phyloP scores from a whole-genome alignment of 2,888 invertebrate species.

The Hirtodrosophila cameraria region DNA sequence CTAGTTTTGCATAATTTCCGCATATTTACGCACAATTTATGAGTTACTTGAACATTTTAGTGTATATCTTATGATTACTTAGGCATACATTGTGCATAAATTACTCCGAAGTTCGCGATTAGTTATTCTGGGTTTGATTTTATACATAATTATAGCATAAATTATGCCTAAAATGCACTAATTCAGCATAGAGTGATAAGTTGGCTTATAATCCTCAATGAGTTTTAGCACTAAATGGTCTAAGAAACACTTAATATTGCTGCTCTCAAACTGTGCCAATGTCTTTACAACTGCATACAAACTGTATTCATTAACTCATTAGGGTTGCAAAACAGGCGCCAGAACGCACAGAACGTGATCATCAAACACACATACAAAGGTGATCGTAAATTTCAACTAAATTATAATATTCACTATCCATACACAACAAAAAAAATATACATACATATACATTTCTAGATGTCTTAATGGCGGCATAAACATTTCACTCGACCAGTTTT shows the following conservation, averaged over 20 bases:
- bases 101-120: too few relatives aligned
- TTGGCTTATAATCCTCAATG: background rate
- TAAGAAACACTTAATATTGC: background rate
- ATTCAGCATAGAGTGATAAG: too few relatives aligned
- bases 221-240: slow-evolving; percentile 3
- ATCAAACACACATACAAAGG: slow-evolving; percentile 9
- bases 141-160: too few relatives aligned
- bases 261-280: slow-evolving; percentile 37
- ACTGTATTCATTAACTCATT: slow-evolving; percentile 40
- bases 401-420: slow-evolving; percentile 14
- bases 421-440: background rate
- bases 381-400: slow-evolving; percentile 37
- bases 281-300: slow-evolving; percentile 5
- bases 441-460: slow-evolving; percentile 32
- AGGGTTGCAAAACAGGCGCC: slow-evolving; percentile 41
- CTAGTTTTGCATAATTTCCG: too few relatives aligned
- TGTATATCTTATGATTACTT: too few relatives aligned
- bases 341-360: slow-evolving; percentile 37
- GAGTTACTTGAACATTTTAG: too few relatives aligned
- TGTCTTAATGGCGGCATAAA: slow-evolving; percentile 57
- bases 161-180: too few relatives aligned
- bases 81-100: too few relatives aligned
- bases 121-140: too few relatives aligned
- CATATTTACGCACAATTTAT: too few relatives aligned
- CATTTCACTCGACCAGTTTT: slow-evolving; percentile 58